phyloP scores from a whole-genome alignment of 1,140 invertebrate genomes.

The Trachymyrmex septentrionalis region DNA sequence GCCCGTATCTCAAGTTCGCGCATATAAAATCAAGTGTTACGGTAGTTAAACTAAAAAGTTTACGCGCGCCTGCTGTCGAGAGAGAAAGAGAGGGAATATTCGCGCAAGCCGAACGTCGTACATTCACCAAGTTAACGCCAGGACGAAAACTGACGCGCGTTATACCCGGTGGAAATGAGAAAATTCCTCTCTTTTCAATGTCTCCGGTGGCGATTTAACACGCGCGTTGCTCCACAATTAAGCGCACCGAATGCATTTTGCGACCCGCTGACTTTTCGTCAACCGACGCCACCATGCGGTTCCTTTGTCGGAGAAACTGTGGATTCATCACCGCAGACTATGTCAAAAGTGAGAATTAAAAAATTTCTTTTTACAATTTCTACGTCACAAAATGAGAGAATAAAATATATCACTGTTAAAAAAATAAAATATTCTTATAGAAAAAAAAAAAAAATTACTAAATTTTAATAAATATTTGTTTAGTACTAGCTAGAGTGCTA shows the following conservation, averaged over 20 bases:
- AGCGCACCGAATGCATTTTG: conserved; percentile 34
- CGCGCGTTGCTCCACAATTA: conserved; percentile 44
- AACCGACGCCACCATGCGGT: not conserved
- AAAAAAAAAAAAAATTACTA: not conserved
- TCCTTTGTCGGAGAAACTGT: conserved; percentile 6
- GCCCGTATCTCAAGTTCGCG: conserved; percentile 44
- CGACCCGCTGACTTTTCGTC: conserved; percentile 42
- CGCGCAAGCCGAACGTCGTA: conserved; percentile 13
- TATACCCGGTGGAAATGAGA: conserved; percentile 46
- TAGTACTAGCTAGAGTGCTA: too few relatives aligned
- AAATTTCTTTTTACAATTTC: not conserved
- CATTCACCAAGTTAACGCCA: conserved; percentile 37
- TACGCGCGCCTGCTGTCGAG: conserved; percentile 29
- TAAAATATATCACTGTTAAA: not conserved
- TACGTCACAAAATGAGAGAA: not conserved
- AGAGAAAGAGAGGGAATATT: not conserved
- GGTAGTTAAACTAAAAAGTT: conserved; percentile 62
- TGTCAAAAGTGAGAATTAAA: not conserved
- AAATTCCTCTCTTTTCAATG: conserved; percentile 63
- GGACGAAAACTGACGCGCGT: not conserved
- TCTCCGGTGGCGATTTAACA: conserved; percentile 40
- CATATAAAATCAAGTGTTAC: conserved; percentile 57
- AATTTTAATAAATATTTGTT: too few relatives aligned
- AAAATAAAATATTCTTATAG: not conserved
- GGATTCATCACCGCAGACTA: not conserved